phyloP scores from a whole-genome alignment of 2,888 invertebrate genomes.

The Oxyscelio sp. region DNA sequence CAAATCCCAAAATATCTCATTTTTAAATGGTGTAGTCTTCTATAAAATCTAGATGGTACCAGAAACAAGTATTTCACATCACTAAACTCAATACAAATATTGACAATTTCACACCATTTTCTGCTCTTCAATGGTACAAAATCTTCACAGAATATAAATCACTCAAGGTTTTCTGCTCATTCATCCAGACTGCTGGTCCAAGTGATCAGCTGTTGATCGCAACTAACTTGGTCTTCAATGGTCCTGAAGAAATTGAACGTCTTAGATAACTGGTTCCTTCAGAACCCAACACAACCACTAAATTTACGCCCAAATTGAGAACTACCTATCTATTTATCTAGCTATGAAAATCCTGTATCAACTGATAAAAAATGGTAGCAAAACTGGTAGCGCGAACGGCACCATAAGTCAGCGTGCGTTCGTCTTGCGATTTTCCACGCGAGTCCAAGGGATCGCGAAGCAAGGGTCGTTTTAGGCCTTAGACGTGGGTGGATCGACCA shows the following conservation, averaged over 20 bases:
- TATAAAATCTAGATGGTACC: too few relatives aligned
- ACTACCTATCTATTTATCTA: too few relatives aligned
- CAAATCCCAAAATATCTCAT: too few relatives aligned
- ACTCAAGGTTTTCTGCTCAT: too few relatives aligned
- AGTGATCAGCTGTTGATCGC: not conserved
- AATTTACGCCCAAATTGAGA: not conserved
- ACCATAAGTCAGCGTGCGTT: slow-evolving; percentile 69
- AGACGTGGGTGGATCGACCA: slow-evolving; percentile 85
- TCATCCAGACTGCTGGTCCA: too few relatives aligned
- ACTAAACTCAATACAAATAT: too few relatives aligned
- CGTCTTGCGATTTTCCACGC: slow-evolving; percentile 83
- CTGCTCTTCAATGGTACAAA: too few relatives aligned
- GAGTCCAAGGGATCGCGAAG: slow-evolving; percentile 82
- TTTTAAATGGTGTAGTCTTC: too few relatives aligned
- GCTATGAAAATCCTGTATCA: not conserved
- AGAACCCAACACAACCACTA: not conserved
- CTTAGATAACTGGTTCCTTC: not conserved
- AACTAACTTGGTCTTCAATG: not conserved
- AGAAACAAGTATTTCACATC: too few relatives aligned
- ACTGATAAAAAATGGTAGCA: slow-evolving; percentile 40
- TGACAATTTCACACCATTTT: too few relatives aligned
- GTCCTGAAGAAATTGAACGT: not conserved
- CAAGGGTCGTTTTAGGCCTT: slow-evolving; percentile 83
- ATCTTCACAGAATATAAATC: too few relatives aligned
- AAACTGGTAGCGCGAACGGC: slow-evolving; percentile 27